phyloP scores from a whole-genome alignment of 2,113 vertebrate species.

The Narcine bancroftii region DNA sequence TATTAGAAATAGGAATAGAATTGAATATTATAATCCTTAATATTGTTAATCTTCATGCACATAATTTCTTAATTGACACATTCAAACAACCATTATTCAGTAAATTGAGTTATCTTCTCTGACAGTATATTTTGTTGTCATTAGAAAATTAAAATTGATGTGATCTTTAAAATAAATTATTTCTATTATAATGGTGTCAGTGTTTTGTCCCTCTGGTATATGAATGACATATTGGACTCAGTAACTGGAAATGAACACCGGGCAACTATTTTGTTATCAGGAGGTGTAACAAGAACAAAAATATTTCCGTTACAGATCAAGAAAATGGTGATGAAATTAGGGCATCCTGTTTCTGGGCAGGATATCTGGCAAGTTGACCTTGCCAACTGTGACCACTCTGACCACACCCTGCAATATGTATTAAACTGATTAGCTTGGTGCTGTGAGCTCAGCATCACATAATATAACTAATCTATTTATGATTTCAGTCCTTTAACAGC shows the following conservation, averaged over 20 bases:
- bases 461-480: no score
- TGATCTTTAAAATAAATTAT: neutral
- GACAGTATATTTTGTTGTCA: neutral
- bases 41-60: neutral
- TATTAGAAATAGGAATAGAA: neutral
- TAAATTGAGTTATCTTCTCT: neutral
- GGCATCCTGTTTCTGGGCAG: no score
- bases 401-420: no score
- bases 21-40: neutral
- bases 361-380: no score
- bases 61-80: neutral
- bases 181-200: neutral
- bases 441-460: no score
- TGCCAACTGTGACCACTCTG: no score
- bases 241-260: neutral
- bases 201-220: neutral
- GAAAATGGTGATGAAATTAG: neutral
- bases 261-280: neutral
- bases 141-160: neutral
- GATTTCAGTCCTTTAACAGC: no score
- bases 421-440: no score
- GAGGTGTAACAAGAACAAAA: neutral
- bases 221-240: neutral
- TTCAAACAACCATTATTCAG: neutral
- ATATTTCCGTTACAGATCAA: neutral